A percentile compares a stretch with the other conserved stretches of the same genome.
These are phyloP conservation scores for Sander vitreus DNA, from an alignment of 2,113 vertebrate species.

Conservation along the genomic window DNA sequence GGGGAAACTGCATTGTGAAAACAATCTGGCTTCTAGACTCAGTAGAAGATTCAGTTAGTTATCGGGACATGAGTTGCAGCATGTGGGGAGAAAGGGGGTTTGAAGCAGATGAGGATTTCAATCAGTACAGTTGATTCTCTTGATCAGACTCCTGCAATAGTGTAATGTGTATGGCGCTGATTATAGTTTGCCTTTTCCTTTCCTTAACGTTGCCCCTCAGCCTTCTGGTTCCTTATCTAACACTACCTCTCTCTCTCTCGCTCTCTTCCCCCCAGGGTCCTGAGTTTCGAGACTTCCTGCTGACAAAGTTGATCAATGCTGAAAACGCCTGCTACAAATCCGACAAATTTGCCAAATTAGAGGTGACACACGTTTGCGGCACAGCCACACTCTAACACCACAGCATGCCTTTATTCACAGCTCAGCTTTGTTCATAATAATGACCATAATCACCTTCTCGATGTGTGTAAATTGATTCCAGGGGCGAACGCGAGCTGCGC, in stretches of 20 bases:
- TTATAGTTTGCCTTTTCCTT: slow-evolving; percentile 56
- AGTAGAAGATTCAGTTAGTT: not conserved
- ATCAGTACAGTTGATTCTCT: slow-evolving; percentile 21
- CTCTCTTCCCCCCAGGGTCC: slow-evolving; percentile 84
- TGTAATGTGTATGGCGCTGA: slow-evolving; percentile 28
- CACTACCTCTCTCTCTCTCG: no score
- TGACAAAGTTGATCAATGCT: slow-evolving; percentile 97
- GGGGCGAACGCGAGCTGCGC: slow-evolving; percentile 91
- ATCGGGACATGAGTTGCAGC: not conserved
- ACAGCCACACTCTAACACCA: not conserved
- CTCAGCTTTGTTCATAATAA: not conserved
- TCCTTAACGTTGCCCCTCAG: not conserved
- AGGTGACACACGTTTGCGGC: slow-evolving; percentile 83
- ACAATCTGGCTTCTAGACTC: not conserved
- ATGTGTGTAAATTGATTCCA: slow-evolving; percentile 66
- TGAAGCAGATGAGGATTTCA: slow-evolving; percentile 10
- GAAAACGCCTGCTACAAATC: slow-evolving; percentile 97
- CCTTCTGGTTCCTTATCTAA: no score
- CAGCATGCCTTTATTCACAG: slow-evolving; percentile 28
- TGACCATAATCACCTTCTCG: not conserved
- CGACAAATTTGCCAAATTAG: slow-evolving; percentile 96
- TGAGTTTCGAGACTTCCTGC: slow-evolving; percentile 94
- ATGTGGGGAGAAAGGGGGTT: not conserved
- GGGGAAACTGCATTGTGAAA: not conserved
- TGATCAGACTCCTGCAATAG: slow-evolving; percentile 3